Percentiles rank a stretch among this genome's conserved stretches.
phyloP scores from a whole-genome alignment of 2,888 invertebrate genomes.

The Eilema depressum region DNA sequence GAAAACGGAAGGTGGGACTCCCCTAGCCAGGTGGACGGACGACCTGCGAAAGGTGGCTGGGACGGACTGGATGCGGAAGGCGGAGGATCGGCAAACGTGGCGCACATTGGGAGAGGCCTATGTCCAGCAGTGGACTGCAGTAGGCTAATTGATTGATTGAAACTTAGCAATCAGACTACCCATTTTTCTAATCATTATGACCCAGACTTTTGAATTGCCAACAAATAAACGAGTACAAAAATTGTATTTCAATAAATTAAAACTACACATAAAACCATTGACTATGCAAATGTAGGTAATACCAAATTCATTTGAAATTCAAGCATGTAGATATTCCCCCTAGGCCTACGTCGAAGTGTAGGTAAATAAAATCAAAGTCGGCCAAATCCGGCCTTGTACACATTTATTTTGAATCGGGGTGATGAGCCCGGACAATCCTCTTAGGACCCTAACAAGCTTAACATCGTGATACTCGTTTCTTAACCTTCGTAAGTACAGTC shows the following conservation, averaged over 20 bases:
- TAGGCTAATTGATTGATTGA: no score
- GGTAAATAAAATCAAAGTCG: conserved; percentile 1
- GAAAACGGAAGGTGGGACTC: no score
- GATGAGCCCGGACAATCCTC: conserved; percentile 4
- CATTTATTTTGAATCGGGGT: background rate
- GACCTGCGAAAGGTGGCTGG: no score
- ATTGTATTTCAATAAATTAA: background rate
- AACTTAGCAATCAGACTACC: no score
- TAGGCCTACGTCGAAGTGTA: background rate
- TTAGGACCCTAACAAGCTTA: background rate
- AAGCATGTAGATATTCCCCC: background rate
- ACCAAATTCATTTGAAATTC: background rate
- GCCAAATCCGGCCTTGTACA: background rate
- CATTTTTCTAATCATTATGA: no score
- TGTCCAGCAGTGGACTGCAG: no score
- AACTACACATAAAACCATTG: background rate
- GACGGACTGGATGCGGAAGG: no score
- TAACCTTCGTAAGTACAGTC: background rate
- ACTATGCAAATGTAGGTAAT: background rate
- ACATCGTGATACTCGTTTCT: conserved; percentile 1
- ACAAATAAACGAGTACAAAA: no score
- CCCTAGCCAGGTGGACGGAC: no score
- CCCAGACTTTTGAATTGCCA: no score
- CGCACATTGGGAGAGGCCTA: no score
- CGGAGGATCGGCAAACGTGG: no score